phyloP scores from a whole-genome alignment of 1,140 invertebrate species.

The Drosophila yakuba region DNA sequence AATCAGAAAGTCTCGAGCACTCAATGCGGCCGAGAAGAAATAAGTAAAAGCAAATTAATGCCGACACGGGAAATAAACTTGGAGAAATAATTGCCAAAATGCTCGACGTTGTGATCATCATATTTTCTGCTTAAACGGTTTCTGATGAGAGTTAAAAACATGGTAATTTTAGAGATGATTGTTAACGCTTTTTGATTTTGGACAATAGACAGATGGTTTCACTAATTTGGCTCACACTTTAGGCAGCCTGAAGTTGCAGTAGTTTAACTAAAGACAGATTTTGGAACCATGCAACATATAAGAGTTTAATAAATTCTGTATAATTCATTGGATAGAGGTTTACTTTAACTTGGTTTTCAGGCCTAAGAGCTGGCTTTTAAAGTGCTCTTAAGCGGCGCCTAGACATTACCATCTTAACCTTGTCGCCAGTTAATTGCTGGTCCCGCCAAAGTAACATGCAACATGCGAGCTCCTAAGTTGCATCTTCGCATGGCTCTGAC shows the following conservation, averaged over 20 bases:
- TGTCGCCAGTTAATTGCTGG: slow-evolving; percentile 75
- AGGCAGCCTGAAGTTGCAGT: not conserved
- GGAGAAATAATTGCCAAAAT: slow-evolving; percentile 10
- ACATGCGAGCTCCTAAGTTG: slow-evolving; percentile 51
- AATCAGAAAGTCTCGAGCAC: slow-evolving; percentile 21
- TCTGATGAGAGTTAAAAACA: not conserved
- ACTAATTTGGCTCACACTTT: no score
- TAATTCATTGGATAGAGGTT: no score
- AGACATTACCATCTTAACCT: slow-evolving; percentile 70
- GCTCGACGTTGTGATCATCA: slow-evolving; percentile 17
- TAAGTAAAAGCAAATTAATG: slow-evolving; percentile 57
- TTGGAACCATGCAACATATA: no score
- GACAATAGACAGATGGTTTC: not conserved
- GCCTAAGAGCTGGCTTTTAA: no score
- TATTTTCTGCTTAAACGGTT: not conserved
- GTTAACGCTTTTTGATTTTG: not conserved
- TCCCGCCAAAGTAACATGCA: slow-evolving; percentile 62
- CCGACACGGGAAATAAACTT: slow-evolving; percentile 15
- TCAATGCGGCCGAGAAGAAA: slow-evolving; percentile 56
- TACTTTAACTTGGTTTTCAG: no score
- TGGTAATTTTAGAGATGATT: not conserved
- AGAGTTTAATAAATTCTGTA: not conserved
- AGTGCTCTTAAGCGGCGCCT: slow-evolving; percentile 14
- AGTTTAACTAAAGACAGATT: not conserved
- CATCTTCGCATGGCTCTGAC: slow-evolving; percentile 53